phyloP scores from a whole-genome alignment of 2,888 invertebrate genomes.

The Phyllotreta striolata region DNA sequence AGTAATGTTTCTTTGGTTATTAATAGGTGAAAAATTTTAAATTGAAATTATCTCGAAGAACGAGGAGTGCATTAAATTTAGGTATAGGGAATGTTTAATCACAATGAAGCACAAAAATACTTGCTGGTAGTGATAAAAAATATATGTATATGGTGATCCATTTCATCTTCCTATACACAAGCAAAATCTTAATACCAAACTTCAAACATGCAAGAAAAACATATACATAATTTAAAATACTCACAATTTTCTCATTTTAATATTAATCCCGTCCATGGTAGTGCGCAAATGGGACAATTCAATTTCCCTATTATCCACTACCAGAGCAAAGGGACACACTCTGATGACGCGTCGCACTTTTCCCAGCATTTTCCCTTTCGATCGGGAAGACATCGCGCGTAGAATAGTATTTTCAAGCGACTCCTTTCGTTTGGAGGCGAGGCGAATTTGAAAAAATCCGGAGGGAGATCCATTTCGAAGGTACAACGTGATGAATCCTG shows the following conservation, averaged over 20 bases:
- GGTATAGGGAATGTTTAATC: too few relatives aligned
- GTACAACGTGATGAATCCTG: conserved; percentile 40
- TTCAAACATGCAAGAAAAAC: conserved; percentile 6
- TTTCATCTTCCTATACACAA: too few relatives aligned
- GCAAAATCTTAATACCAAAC: too few relatives aligned
- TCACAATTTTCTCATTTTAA: conserved; percentile 44
- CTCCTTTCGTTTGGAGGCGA: conserved; percentile 30
- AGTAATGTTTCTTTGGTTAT: too few relatives aligned
- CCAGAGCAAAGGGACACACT: conserved; percentile 41
- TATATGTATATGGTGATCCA: too few relatives aligned
- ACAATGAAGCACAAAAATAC: too few relatives aligned
- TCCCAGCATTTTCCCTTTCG: conserved; percentile 41
- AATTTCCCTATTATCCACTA: conserved; percentile 41
- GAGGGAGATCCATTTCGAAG: conserved; percentile 40
- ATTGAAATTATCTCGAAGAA: too few relatives aligned
- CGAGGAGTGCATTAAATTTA: too few relatives aligned
- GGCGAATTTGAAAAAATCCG: conserved; percentile 24
- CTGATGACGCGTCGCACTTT: conserved; percentile 41
- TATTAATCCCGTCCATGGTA: conserved; percentile 40
- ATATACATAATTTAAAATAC: conserved; percentile 33
- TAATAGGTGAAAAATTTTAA: too few relatives aligned
- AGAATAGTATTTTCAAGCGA: conserved; percentile 34
- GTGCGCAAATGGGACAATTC: conserved; percentile 38
- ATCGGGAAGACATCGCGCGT: conserved; percentile 42
- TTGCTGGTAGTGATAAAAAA: too few relatives aligned